Evolutionary conservation across 2,888 invertebrate species (phyloP), one percentile per base, ranked within the genome.

Genomic region (Clostera curtula): DNA sequence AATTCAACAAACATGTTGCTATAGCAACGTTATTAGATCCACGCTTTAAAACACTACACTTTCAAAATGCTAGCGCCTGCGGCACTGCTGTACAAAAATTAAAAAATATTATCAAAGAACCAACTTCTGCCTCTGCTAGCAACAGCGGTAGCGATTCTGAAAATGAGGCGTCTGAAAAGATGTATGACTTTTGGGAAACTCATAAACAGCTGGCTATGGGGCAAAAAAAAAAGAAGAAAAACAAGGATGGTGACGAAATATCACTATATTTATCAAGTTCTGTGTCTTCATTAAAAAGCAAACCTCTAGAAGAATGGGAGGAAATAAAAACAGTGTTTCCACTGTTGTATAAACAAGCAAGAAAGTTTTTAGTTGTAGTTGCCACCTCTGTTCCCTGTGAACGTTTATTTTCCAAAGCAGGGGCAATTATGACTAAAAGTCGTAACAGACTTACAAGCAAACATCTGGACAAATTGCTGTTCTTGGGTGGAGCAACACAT

Each of bases 1-100:
- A 20, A 20, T 20, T n/a, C n/a, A 20, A 9, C 20, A 20, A 20
- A 20, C 20, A 20, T 20, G 10, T 20, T 6, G 19, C 19, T 16
- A 19, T 25, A 25, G 18, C 25, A 18, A 25, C 25, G 4, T 10
- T 19, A 19, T 19, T 25, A 19, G 19, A 19, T 19, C 25, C 25
- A 8, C 25, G 12, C 12, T 25, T 25, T 19, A 25, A 25, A 25
- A 6, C 4, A 9, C 3, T 25, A 5, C 20, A 20, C n/a, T 20
- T 20, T 20, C 20, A 20, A 20, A 20, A 20, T 20, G 20, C 20
- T 20, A 20, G 20, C 10, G 20, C 20, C 10, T 20, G 20, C n/a
- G 20, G 20, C n/a, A 10, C 20, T 5, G 20, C 20, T 9, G 10
- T 10, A 20, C 20, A 20, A 20, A 20, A 20, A n/a, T 20, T 20